Base-by-base conservation (phyloP, 2,888 invertebrate genomes). In the Drosophila cognata region DNA sequence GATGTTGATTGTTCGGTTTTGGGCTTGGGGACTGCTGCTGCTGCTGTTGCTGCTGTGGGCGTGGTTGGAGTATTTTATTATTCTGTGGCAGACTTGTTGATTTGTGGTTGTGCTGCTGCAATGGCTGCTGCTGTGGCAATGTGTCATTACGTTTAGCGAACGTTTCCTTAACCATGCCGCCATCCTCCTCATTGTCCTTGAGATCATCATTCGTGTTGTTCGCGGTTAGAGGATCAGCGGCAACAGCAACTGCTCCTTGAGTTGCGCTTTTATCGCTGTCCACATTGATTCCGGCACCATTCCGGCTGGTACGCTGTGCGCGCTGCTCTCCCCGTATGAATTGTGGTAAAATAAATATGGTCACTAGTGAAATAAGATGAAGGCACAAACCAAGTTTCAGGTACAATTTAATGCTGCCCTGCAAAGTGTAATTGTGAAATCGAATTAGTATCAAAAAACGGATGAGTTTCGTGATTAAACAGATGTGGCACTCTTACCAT, bases 401-500 rank as follows among this genome's bases (percentile, higher is more conserved):
- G 93, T 93, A 93, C 93, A 93, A 91, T 90, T 90, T 91, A 94
- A 95, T 79, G 94, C 94, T 93, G 94, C 94, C 91, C 95, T 95
- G 93, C 84, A 94, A 94, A 28, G 11, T 5, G 48, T 36, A 60
- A 50, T 7, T 25, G 21, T 25, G 46, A 64, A 25, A 21, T 36
- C 29, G 21, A 36, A 38, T 66, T 48, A 48, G 29, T 70, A 21
- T 61, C 7, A 35, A 31, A 21, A 16, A 25, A 8, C 11, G n/a
- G 18, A 1, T 8, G 25, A 7, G 6, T 43, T 35, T 18, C 33
- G 6, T 4, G 21, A 28, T 13, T 1, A 13, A 56, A 38, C n/a
- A 16, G 11, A 7, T 29, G 2, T 2, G 16, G 29, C n/a, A 21
- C 5, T 94, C 96, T 94, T 94, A 98, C 98, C 95, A 95, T 94